Evolutionary conservation across 2,113 vertebrate species (phyloP).

Genomic region (Phrynocephalus versicolor): DNA sequence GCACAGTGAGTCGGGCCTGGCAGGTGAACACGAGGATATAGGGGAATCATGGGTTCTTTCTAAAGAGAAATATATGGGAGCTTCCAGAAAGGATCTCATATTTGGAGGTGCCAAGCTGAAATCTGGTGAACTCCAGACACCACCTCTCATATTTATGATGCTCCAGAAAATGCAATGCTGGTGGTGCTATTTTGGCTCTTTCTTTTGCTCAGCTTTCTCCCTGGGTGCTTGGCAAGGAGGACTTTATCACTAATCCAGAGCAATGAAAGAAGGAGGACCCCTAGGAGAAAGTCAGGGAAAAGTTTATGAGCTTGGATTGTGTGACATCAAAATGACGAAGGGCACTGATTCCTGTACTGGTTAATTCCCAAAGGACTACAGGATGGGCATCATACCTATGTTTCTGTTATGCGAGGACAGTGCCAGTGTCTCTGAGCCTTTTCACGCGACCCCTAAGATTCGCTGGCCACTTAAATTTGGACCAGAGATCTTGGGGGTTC

Average conservation of each 20-base stretch:
- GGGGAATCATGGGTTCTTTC: background rate
- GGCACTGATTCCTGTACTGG: background rate
- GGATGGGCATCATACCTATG: background rate
- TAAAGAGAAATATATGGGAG: background rate
- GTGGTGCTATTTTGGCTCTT: background rate
- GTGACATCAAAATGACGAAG: background rate
- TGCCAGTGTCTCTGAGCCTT: background rate
- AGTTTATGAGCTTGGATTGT: too few relatives aligned
- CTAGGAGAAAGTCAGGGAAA: background rate
- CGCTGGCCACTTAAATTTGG: too few relatives aligned
- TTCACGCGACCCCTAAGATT: too few relatives aligned
- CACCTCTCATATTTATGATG: background rate
- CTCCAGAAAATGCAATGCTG: background rate
- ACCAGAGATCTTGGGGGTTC: too few relatives aligned
- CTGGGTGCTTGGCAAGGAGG: background rate
- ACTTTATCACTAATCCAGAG: background rate
- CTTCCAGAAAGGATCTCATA: background rate
- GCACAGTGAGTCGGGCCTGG: background rate
- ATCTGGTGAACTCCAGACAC: background rate
- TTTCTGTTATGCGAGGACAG: background rate
- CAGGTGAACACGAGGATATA: background rate
- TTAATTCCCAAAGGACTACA: background rate
- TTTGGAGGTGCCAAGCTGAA: background rate
- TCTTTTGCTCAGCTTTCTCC: background rate
- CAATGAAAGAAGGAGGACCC: background rate